These are phyloP conservation scores for Aythya baeri DNA, from an alignment of 2,113 vertebrate species.

Conservation along the genomic window DNA sequence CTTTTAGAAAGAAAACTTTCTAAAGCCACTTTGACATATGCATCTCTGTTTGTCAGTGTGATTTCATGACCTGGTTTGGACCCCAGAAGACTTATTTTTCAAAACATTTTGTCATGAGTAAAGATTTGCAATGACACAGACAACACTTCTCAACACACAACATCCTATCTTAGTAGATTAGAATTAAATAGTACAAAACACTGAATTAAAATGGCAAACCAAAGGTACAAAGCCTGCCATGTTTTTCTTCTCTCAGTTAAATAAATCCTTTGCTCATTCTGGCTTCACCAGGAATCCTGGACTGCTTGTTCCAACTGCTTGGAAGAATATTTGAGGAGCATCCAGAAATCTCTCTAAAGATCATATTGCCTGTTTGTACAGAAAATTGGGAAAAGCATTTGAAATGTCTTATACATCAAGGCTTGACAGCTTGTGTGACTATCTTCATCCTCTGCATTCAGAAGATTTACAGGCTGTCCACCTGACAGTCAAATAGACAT, in stretches of 20 bases:
- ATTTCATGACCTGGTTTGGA: constrained; percentile 2
- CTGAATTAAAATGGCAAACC: not conserved
- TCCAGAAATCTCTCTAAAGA: not conserved
- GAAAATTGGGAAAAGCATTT: not conserved
- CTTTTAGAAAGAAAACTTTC: not conserved
- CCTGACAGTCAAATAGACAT: rapidly evolving
- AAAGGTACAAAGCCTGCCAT: not conserved
- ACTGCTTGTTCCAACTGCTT: not conserved
- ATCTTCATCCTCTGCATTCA: not conserved
- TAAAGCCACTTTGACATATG: not conserved
- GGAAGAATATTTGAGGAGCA: not conserved
- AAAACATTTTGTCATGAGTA: not conserved
- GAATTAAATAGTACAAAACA: not conserved
- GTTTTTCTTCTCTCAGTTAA: not conserved
- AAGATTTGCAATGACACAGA: not conserved
- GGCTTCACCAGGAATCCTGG: not conserved
- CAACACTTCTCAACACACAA: not conserved
- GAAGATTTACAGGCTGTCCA: not conserved
- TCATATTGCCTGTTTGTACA: not conserved
- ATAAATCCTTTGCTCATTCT: not conserved
- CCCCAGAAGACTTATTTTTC: not conserved
- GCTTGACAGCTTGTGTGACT: not conserved
- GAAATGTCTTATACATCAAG: not conserved
- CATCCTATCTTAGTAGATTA: not conserved
- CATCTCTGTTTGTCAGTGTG: not conserved